Base-by-base conservation (phyloP, 2,113 vertebrate species). In the Numenius arquata region DNA sequence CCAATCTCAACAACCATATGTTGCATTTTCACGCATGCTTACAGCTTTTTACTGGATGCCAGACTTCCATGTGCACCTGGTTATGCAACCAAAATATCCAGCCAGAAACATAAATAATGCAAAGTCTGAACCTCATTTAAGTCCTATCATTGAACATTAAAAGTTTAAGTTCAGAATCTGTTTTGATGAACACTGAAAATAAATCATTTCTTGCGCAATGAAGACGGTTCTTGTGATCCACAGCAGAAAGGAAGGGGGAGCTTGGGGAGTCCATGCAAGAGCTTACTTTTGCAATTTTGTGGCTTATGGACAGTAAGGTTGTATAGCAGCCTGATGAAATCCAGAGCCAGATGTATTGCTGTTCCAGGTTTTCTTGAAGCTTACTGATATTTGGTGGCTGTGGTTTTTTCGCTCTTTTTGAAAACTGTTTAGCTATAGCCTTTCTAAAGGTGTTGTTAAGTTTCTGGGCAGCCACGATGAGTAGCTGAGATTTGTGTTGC, bases 1-100 rank as follows among this genome's bases (percentile, higher is more conserved):
- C 79, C 83, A 40, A 9, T 72, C 80, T 74, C 36, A n/a, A 71
- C 70, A 13, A 17, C 70, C 63, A 59, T 65, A n/a, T 85, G 93
- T 36, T 75, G 70, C 34, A 3, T 74, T 91, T 96, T 63, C 97
- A 88, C 0, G 1, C 50, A 6, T 29, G 55, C 84, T 88, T 63
- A 12, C 41, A 90, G 79, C 80, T 90, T 89, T 50, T 65, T 89
- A 91, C 96, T 94, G 77, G 45, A 12, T 93, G 76, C 89, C 96
- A 93, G 88, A 86, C 65, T 88, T 63, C 96, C 98, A 97, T 41
- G 26, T 97, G 97, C 56, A 96, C 96, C 95, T 97, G 96, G 97
- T 98, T 97, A 97, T 21, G 66, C 90, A 94, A 89, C 78, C 91
- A 88, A 97, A 97, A 98, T 68, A 97, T 73, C 75, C 93, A 80